Evolutionary conservation across 2,113 vertebrate genomes (phyloP).

Genomic region (Colius striatus): DNA sequence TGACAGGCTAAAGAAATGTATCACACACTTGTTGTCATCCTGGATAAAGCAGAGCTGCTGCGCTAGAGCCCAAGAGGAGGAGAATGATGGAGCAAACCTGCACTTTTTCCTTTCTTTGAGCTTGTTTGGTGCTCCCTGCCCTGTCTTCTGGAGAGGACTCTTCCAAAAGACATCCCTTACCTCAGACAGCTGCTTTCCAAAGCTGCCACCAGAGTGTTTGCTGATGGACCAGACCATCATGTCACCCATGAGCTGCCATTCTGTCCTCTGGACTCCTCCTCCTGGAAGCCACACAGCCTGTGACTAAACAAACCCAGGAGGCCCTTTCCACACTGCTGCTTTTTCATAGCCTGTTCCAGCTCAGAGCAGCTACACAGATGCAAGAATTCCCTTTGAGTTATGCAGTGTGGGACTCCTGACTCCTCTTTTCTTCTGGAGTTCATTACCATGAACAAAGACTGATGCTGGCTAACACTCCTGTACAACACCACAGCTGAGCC

Average conservation of each 20-base stretch:
- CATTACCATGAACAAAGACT: background rate
- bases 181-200: slow-evolving; percentile 13
- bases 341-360: background rate
- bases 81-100: background rate
- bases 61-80: background rate
- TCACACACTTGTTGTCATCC: slow-evolving; percentile 77
- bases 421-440: background rate
- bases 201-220: background rate
- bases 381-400: background rate
- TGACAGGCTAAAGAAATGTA: slow-evolving; percentile 87
- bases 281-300: background rate
- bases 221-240: background rate
- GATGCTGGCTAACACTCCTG: background rate
- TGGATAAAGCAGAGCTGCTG: slow-evolving; percentile 64
- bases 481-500: background rate
- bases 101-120: background rate
- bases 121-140: background rate
- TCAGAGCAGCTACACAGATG: background rate
- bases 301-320: background rate
- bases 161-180: background rate
- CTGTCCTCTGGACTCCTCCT: background rate
- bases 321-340: background rate
- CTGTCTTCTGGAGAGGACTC: background rate
- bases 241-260: background rate
- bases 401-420: background rate